A percentile compares a stretch with the other conserved stretches of the same genome.
These are phyloP conservation scores for Galago senegalensis DNA, from an alignment of 2,797 vertebrate species.

Conservation along the genomic window DNA sequence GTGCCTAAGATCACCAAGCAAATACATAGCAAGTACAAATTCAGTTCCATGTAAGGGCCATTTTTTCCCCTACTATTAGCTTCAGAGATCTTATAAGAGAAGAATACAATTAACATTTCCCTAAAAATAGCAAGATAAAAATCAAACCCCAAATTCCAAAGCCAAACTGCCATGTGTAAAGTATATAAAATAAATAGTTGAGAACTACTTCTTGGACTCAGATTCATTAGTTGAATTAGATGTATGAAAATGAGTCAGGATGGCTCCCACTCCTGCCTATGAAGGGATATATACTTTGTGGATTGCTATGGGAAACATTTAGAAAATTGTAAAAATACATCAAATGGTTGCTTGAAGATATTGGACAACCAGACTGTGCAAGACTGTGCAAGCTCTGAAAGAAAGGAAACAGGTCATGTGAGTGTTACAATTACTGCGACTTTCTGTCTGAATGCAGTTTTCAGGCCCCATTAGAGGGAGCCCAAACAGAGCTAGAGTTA, in stretches of 20 bases:
- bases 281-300: background rate
- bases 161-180: background rate
- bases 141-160: background rate
- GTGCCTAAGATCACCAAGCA: background rate
- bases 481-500: background rate
- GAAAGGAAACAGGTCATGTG: background rate
- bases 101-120: constrained; percentile 33
- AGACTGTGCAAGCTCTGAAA: background rate
- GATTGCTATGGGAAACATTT: background rate
- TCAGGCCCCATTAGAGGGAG: background rate
- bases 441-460: background rate
- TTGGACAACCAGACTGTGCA: background rate
- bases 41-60: background rate
- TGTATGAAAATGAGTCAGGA: background rate
- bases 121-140: background rate
- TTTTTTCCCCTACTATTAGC: background rate
- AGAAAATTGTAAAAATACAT: background rate
- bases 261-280: background rate
- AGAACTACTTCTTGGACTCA: background rate
- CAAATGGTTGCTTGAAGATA: background rate
- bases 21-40: background rate
- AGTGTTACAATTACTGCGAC: background rate
- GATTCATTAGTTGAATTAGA: background rate
- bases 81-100: background rate
- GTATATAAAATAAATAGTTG: background rate